Percentiles rank a stretch among this genome's conserved stretches.
phyloP scores from a whole-genome alignment of 2,113 vertebrate species.

The Bagarius yarrelli region DNA sequence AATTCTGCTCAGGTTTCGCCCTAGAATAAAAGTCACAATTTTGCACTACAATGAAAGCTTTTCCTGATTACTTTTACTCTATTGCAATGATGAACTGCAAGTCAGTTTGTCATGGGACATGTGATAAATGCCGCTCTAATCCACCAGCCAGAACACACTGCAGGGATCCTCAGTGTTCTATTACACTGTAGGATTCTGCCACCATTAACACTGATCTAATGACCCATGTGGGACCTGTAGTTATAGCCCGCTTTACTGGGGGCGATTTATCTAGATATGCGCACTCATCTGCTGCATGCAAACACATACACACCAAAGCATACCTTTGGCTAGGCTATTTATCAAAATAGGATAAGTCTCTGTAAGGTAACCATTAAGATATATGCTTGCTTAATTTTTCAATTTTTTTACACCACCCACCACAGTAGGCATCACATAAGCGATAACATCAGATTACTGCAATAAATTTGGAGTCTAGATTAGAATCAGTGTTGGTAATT shows the following conservation, averaged over 20 bases:
- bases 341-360: slow-evolving; percentile 5
- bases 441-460: slow-evolving; percentile 5
- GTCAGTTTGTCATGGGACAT: slow-evolving; percentile 8
- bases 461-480: slow-evolving; percentile 49
- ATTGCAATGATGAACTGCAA: slow-evolving; percentile 29
- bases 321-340: slow-evolving; percentile 20
- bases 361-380: slow-evolving; percentile 11
- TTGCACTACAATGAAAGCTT: background rate
- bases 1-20: slow-evolving; percentile 36
- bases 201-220: slow-evolving; percentile 43
- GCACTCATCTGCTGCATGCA: background rate
- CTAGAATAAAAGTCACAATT: slow-evolving; percentile 3
- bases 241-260: slow-evolving; percentile 16
- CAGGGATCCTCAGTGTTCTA: slow-evolving; percentile 30
- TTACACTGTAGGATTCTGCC: slow-evolving; percentile 17
- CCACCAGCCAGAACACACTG: slow-evolving; percentile 15
- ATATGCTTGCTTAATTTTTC: background rate
- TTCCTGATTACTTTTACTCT: slow-evolving; percentile 28
- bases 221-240: slow-evolving; percentile 32
- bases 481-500: slow-evolving; percentile 52
- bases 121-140: slow-evolving; percentile 32
- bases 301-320: background rate
- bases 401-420: background rate
- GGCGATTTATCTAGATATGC: slow-evolving; percentile 35
- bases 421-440: background rate